Conservation (phyloP, 2,888 invertebrate species). For the Oligia strigilis region DNA sequence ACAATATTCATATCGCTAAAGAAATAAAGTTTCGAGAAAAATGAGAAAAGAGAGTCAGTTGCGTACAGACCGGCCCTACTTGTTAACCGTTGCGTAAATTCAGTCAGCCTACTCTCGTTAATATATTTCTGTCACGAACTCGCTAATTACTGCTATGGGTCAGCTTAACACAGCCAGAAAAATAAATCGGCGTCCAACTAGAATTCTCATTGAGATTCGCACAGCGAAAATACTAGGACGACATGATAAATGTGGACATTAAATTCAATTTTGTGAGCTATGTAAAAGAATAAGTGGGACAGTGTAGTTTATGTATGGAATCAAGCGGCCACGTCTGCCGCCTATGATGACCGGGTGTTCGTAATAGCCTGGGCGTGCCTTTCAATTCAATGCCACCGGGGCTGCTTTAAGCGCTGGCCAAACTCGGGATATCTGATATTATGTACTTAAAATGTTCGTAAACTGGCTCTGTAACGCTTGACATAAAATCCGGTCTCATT, state of each 20-base stretch:
- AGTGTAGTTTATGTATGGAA: conserved; percentile 58
- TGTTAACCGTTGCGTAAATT: conserved; percentile 44
- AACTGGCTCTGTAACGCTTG: not conserved
- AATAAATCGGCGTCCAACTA: conserved; percentile 39
- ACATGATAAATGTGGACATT: conserved; percentile 59
- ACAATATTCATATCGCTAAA: conserved; percentile 15
- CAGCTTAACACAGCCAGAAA: conserved; percentile 18
- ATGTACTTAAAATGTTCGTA: conserved; percentile 16
- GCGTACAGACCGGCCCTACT: conserved; percentile 33
- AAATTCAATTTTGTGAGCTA: conserved; percentile 49
- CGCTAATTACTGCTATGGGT: conserved; percentile 41
- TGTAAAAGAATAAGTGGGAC: conserved; percentile 56
- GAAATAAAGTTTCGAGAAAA: conserved; percentile 12
- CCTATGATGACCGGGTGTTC: conserved; percentile 50
- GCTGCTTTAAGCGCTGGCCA: conserved; percentile 20
- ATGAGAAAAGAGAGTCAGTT: not conserved
- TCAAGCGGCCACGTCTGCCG: conserved; percentile 50
- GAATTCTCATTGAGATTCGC: conserved; percentile 28
- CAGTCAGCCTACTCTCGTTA: conserved; percentile 31
- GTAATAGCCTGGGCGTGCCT: conserved; percentile 60
- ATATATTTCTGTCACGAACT: conserved; percentile 52
- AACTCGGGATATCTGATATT: conserved; percentile 27
- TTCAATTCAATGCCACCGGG: conserved; percentile 56
- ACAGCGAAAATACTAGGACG: conserved; percentile 32
- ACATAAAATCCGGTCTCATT: not conserved